Evolutionary conservation across 2,113 vertebrate genomes (phyloP), one percentile per base, ranked within the genome.

Genomic region (Rana temporaria): DNA sequence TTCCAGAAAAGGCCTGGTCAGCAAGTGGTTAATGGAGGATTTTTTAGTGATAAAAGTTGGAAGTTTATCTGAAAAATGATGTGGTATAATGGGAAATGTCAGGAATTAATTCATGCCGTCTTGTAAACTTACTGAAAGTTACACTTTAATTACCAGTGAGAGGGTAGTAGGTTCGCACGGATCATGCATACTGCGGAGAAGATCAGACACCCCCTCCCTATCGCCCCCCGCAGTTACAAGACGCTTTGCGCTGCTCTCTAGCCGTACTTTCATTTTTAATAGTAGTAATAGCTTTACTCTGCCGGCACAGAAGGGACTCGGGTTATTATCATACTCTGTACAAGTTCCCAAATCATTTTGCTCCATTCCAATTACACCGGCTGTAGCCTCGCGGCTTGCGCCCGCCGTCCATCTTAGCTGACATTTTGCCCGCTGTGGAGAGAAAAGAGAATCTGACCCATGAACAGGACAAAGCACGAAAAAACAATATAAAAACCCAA

Each of bases 331-430:
- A 69, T 78, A 12, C 66, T 64, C 42, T 72, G 30, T 82, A 19
- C 6, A 60, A 48, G 20, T 56, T 81, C 1, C 64, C 3, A 16
- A 85, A 84, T 20, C 4, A 7, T 62, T 79, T 18, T 32, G 24
- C 4, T 85, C 53, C 11, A 75, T 85, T 71, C 68, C 82, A 77
- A 72, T 59, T 70, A 38, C n/a, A 16, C 64, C 84, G 83, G 12
- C 14, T 84, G 55, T 9, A 69, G 15, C 6, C 81, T 63, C 30
- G 52, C 17, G n/a, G 7, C 17, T 63, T 53, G 52, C 17, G n/a
- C 15, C 17, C 55, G 18, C 57, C 55, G 67, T 81, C 78, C 79
- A 63, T 81, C 67, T 72, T 81, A 17, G 79, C 48, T 64, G 79
- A 81, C 79, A 72, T 53, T 48, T 81, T 42, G 34, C 68, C 66